Conservation (phyloP, 2,797 vertebrate genomes). For the Danio choprae region DNA sequence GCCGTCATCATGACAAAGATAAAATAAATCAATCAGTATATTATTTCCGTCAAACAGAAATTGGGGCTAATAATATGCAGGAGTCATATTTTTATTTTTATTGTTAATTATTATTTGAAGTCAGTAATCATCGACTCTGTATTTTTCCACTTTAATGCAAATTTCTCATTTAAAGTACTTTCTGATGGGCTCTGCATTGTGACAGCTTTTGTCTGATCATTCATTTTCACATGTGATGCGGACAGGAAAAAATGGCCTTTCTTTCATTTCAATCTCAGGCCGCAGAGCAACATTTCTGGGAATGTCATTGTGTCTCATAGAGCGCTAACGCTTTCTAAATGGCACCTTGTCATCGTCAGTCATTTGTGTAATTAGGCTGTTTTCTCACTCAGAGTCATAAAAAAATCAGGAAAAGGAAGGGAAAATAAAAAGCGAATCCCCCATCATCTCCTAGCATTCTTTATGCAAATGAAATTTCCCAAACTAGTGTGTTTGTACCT, state of each 20-base stretch:
- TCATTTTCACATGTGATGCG: background rate
- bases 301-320: slow-evolving; percentile 18
- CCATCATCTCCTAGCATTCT: slow-evolving; percentile 1
- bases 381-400: slow-evolving; percentile 24
- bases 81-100: no score
- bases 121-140: no score
- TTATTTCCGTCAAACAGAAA: no score
- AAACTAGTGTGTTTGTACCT: slow-evolving; percentile 20
- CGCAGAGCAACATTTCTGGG: background rate
- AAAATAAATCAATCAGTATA: no score
- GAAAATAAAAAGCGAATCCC: background rate
- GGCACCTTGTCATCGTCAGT: slow-evolving; percentile 7
- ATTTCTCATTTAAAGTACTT: no score
- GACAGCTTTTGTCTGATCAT: background rate
- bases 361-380: slow-evolving; percentile 40
- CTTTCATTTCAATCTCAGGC: background rate
- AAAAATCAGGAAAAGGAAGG: background rate
- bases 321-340: background rate
- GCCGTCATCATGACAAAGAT: no score
- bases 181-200: slow-evolving; percentile 7
- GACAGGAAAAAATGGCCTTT: background rate
- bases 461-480: slow-evolving; percentile 17
- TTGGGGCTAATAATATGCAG: no score
- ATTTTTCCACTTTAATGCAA: no score
- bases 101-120: no score